Base-by-base conservation (phyloP, 2,888 invertebrate species). In the Machimus atricapillus region DNA sequence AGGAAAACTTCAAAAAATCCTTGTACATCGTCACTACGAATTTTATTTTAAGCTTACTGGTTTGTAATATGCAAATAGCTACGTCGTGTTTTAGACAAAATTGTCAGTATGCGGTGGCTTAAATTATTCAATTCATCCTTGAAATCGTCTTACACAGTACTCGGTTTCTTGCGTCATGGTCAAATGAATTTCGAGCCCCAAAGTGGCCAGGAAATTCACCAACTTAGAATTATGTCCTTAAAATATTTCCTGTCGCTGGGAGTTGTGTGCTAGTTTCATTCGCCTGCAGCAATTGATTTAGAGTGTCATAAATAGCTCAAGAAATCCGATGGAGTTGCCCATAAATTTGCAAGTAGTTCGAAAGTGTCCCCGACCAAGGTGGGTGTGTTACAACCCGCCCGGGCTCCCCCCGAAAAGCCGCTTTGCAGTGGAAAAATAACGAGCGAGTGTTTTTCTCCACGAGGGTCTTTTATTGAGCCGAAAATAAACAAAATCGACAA, bases 401-500 rank as follows among this genome's bases (percentile, higher is more conserved):
- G 12, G 1, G 12, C 4, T 52, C n/a, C 14, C 46, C 46, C 46
- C 9, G 46, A 52, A 52, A 52, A 76, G 19, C 2, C 37, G 34
- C 1, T 34, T 8, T 14, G 34, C 40, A 76, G 31, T 76, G 31
- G 12, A 76, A 76, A 76, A 76, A 76, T 37, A 52, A 46, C 12
- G 16, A 16, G 2, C 43, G 43, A 46, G 43, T 46, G 4, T 46
- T 46, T 46, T 46, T 46, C 34, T 7, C 14, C 76, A 76, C 19
- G 37, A 14, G 40, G 37, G 8, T n/a, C 37, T 82, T 46, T 82
- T 82, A 82, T 66, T 16, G 19, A 14, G 34, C 37, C 66, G 31
- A 82, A 58, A 82, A 82, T 82, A 82, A 58, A 82, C 58, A 82
- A 6, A 37, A 27, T 52, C 82, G 37, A 27, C 82, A 58, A 58